These are phyloP conservation scores for Lineus longissimus DNA, from an alignment of 1,140 invertebrate genomes.

Conservation along the genomic window DNA sequence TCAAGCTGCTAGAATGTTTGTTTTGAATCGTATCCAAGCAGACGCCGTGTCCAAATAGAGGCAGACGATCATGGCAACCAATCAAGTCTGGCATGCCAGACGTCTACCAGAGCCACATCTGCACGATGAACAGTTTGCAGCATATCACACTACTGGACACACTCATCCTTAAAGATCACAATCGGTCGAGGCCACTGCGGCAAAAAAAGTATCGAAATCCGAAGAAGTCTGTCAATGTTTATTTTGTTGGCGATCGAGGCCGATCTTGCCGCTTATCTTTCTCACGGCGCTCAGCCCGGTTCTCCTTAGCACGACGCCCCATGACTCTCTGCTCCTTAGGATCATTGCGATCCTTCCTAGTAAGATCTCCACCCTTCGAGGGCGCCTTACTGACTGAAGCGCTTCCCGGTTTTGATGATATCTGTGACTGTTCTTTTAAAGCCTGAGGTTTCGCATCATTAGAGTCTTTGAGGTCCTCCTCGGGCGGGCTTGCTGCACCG, in stretches of 20 bases:
- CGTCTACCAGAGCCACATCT: too few relatives aligned
- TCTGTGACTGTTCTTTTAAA: constrained; percentile 38
- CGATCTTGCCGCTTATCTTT: not conserved
- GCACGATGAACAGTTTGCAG: too few relatives aligned
- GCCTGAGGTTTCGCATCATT: constrained; percentile 20
- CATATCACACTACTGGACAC: too few relatives aligned
- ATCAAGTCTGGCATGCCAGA: too few relatives aligned
- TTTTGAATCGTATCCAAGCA: too few relatives aligned
- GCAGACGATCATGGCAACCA: too few relatives aligned
- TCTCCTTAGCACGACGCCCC: constrained; percentile 34
- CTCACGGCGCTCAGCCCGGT: constrained; percentile 26
- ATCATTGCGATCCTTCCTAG: not conserved
- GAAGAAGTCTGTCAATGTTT: not conserved
- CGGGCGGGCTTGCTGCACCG: constrained; percentile 21
- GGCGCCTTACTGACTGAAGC: not conserved
- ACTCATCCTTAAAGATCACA: too few relatives aligned
- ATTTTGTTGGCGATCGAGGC: not conserved
- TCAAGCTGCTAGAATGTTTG: too few relatives aligned
- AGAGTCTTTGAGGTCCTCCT: constrained; percentile 7
- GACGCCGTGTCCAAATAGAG: too few relatives aligned
- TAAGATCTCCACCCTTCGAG: not conserved
- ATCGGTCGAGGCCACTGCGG: too few relatives aligned
- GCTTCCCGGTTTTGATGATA: constrained; percentile 22
- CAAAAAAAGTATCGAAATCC: too few relatives aligned
- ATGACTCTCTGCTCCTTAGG: constrained; percentile 28